Evolutionary conservation across 2,888 invertebrate species (phyloP).

Genomic region (Ochropleura leucogaster): DNA sequence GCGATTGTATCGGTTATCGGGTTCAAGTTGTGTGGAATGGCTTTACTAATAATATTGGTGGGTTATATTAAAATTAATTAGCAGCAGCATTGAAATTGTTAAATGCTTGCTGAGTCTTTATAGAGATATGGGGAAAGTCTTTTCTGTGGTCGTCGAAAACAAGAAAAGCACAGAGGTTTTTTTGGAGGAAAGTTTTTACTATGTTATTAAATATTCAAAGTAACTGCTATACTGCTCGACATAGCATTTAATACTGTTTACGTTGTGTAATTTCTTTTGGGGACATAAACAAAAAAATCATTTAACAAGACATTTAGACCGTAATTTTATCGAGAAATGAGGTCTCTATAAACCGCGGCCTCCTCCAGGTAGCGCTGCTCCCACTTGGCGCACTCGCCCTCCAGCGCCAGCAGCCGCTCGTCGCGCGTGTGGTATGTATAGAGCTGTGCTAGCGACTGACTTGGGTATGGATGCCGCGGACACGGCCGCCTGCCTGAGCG

Average conservation of each 20-base stretch:
- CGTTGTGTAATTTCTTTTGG: background rate
- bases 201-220: no score
- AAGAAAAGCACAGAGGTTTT: background rate
- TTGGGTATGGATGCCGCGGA: no score
- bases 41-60: background rate
- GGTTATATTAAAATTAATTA: background rate
- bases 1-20: slow-evolving; percentile 63
- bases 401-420: no score
- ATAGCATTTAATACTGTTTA: background rate
- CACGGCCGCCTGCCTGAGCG: no score
- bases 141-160: background rate
- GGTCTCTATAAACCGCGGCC: no score
- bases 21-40: background rate
- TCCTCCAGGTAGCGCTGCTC: no score
- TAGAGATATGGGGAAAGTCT: background rate
- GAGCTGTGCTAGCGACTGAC: no score
- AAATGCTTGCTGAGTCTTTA: background rate
- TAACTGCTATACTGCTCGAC: no score
- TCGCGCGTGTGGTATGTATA: no score
- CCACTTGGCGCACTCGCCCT: no score
- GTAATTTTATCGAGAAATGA: background rate
- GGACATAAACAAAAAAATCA: background rate
- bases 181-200: background rate
- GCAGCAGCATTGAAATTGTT: background rate
- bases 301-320: background rate